A percentile compares a stretch with the other conserved stretches of the same genome.
Evolutionary conservation across 2,113 vertebrate species (phyloP).

Genomic region (Murina feae): DNA sequence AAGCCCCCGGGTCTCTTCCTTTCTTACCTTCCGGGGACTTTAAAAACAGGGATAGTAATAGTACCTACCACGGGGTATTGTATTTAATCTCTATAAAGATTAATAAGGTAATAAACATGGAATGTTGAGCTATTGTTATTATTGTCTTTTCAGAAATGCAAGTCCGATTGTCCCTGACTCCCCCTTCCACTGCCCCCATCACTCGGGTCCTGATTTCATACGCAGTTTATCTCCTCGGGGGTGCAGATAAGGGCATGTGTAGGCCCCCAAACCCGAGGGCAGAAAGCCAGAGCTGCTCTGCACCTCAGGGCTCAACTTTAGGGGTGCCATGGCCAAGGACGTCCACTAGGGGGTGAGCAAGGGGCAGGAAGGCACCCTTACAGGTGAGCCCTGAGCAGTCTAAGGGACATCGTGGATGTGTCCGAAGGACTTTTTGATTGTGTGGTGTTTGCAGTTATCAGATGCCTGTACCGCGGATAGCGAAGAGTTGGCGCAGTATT

Average conservation of each 20-base stretch:
- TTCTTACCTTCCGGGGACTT: neutral
- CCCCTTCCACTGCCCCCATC: neutral
- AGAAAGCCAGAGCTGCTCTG: neutral
- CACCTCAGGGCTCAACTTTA: neutral
- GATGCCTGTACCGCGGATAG: too few species aligned
- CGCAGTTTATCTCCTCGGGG: neutral
- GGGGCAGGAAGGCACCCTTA: neutral
- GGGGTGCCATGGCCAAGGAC: neutral
- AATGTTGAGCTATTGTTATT: neutral
- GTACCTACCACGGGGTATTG: neutral
- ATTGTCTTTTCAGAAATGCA: neutral
- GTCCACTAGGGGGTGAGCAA: slow-evolving; percentile 47
- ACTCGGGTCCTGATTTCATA: neutral
- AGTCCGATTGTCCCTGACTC: neutral
- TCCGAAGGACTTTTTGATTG: neutral
- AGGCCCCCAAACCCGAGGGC: neutral
- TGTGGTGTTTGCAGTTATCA: neutral
- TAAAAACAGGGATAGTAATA: neutral
- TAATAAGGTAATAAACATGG: neutral
- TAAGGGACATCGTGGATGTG: neutral
- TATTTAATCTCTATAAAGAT: neutral
- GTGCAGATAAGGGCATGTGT: neutral
- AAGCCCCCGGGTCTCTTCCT: neutral
- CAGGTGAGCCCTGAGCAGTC: neutral
- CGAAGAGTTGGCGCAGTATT: neutral